Evolutionary conservation across 1,140 invertebrate species (phyloP).

Genomic region (Callitettix versicolor): DNA sequence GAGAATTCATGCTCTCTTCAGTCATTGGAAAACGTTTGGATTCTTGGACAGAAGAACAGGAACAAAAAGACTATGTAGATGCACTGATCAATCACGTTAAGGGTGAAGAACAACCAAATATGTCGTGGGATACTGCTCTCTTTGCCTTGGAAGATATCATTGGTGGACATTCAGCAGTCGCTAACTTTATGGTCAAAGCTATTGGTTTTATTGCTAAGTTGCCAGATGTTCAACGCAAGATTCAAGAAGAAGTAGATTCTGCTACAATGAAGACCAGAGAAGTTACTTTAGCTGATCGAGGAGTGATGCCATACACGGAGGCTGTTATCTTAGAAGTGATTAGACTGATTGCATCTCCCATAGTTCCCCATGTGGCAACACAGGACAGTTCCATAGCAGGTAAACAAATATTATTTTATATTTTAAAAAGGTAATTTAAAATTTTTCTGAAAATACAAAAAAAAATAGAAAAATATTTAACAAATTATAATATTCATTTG

Average conservation of each 20-base stretch:
- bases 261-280: slow-evolving; percentile 38
- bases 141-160: slow-evolving; percentile 77
- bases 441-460: no score
- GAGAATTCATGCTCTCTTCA: slow-evolving; percentile 60
- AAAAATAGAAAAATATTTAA: no score
- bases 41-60: slow-evolving; percentile 15
- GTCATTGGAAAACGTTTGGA: slow-evolving; percentile 55
- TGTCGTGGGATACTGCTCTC: slow-evolving; percentile 36
- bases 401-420: slow-evolving; percentile 5
- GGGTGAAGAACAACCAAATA: slow-evolving; percentile 48
- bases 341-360: slow-evolving; percentile 70
- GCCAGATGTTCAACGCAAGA: slow-evolving; percentile 48
- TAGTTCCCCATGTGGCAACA: slow-evolving; percentile 81
- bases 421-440: no score
- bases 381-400: slow-evolving; percentile 58
- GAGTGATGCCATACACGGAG: slow-evolving; percentile 67
- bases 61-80: slow-evolving; percentile 54
- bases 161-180: slow-evolving; percentile 77
- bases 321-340: slow-evolving; percentile 70
- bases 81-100: slow-evolving; percentile 54
- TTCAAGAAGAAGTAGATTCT: slow-evolving; percentile 57
- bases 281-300: slow-evolving; percentile 54
- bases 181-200: slow-evolving; percentile 62
- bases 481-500: no score
- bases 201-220: slow-evolving; percentile 51